phyloP scores from a whole-genome alignment of 2,797 vertebrate genomes.

The Ctenopoma kingsleyae region DNA sequence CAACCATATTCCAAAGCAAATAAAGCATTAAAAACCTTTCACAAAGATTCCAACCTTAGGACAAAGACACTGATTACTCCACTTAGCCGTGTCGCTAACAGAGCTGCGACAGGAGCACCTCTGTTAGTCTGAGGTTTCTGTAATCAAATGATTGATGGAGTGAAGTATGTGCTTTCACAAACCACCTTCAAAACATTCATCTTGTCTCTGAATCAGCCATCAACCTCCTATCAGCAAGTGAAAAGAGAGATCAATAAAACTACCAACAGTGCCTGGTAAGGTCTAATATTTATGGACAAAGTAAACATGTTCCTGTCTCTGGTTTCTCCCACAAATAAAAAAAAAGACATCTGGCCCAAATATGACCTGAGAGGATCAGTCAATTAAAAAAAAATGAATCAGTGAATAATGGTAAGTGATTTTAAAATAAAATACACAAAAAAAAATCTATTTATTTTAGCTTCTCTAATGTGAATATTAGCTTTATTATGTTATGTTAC shows the following conservation, averaged over 20 bases:
- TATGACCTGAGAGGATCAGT: neutral
- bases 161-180: conserved; percentile 24
- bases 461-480: neutral
- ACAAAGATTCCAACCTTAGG: conserved; percentile 8
- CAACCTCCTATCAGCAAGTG: neutral
- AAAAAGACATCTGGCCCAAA: neutral
- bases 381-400: no score
- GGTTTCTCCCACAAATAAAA: neutral
- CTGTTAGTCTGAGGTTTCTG: conserved; percentile 2
- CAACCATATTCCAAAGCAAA: conserved; percentile 31
- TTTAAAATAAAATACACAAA: neutral
- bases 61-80: conserved; percentile 12
- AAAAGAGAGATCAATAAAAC: neutral
- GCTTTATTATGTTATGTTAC: no score
- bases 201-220: neutral
- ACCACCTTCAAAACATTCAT: conserved; percentile 20
- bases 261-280: neutral
- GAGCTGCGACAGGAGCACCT: conserved; percentile 17
- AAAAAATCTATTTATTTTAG: neutral
- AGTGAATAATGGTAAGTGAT: neutral
- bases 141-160: conserved; percentile 16
- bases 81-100: neutral
- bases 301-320: neutral
- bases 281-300: neutral
- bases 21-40: neutral